Conservation (phyloP, 2,888 invertebrate species). For the Polyploca ridens region DNA sequence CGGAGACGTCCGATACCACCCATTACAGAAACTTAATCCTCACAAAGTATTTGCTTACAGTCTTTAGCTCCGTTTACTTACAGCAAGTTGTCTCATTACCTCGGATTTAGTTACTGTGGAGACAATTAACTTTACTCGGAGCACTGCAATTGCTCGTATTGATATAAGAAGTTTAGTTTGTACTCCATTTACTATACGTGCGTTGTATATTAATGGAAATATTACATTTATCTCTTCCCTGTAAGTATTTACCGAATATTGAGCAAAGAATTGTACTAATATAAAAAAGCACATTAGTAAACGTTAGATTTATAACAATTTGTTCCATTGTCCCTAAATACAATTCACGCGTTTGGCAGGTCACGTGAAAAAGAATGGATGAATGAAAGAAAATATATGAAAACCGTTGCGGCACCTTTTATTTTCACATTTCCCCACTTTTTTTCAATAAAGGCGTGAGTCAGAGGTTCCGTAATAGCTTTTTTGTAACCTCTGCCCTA, state of each 20-base stretch:
- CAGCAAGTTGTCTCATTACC: slow-evolving; percentile 59
- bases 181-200: not conserved
- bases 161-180: slow-evolving; percentile 27
- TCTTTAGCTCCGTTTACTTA: slow-evolving; percentile 38
- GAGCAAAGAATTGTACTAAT: not conserved
- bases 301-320: slow-evolving; percentile 5
- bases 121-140: slow-evolving; percentile 52
- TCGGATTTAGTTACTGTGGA: slow-evolving; percentile 53
- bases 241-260: not conserved
- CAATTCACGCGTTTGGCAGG: slow-evolving; percentile 7
- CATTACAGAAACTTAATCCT: slow-evolving; percentile 35
- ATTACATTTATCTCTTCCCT: not conserved
- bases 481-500: slow-evolving; percentile 24
- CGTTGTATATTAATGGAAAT: too few species aligned
- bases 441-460: slow-evolving; percentile 35
- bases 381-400: slow-evolving; percentile 21
- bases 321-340: slow-evolving; percentile 9
- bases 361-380: slow-evolving; percentile 9
- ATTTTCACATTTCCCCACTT: slow-evolving; percentile 26
- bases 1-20: slow-evolving; percentile 29
- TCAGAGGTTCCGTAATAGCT: slow-evolving; percentile 27
- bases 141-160: slow-evolving; percentile 30
- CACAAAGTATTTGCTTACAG: slow-evolving; percentile 27
- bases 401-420: slow-evolving; percentile 21
- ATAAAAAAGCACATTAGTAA: not conserved